Base-by-base conservation (phyloP, 2,888 invertebrate species). In the Sylvicola cinctus region DNA sequence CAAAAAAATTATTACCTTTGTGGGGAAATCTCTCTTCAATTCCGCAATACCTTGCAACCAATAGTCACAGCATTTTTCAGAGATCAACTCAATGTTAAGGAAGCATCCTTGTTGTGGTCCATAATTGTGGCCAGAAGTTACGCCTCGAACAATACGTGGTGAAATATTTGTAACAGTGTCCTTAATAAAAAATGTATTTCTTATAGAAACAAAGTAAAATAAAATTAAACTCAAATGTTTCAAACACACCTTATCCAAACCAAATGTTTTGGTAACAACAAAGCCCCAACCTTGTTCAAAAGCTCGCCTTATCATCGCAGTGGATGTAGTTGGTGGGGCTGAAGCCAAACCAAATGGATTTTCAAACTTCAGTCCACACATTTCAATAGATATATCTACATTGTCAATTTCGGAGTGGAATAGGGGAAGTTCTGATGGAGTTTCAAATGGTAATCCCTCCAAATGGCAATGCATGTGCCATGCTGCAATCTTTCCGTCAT, bases 231-330 rank as follows among this genome's bases (percentile, higher is more conserved):
- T n/a, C n/a, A n/a, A n/a, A n/a, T n/a, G n/a, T n/a, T n/a, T n/a
- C n/a, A 12, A 14, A 39, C 28, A 43, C 55, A 84, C 87, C 68
- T 98, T 96, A 52, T 93, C 85, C 12, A 98, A 62, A 3, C 78
- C 70, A 53, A 88, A 98, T 0, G 96, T 98, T 62, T 98, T 98
- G 0, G 96, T 98, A 2, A 98, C 80, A n/a, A 76, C 85, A 51
- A 88, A 98, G 1, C 78, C 84, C 98, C 98, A 98, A 2, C 96
- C 96, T 44, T 87, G 84, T 52, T 90, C 75, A 52, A 96, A 98
- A 12, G 84, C 80, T 40, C 96, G 64, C 4, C 96, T 64, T 32
- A 96, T 91, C 95, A 98, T 98, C 0, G 90, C 74, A 3, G 84
- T 70, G 37, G 79, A 77, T 2, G 96, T 98, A 5, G 91, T 85